Base-by-base conservation (phyloP, 2,113 vertebrate genomes). In the Zosterops lateralis region DNA sequence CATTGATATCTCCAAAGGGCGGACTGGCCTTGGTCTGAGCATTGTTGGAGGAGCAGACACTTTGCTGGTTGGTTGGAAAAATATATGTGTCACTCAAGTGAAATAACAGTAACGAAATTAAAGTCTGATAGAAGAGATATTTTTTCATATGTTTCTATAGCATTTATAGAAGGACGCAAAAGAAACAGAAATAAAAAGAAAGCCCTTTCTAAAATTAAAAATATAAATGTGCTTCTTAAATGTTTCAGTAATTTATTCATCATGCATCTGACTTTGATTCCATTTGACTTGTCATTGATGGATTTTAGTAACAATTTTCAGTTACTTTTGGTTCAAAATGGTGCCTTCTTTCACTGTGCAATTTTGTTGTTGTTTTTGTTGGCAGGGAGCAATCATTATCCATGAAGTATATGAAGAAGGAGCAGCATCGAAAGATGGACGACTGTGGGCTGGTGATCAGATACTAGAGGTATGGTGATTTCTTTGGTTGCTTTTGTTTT, bases 341-440 rank as follows among this genome's bases (percentile, higher is more conserved):
- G 10, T 4, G 0, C 7, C 8, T 58, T 85, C 22, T 85, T 90
- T 73, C 34, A 82, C 18, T 2, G 5, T 42, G 17, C 4, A 68
- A 5, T 60, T 93, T 82, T 40, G 28, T n/a, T 80, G 28, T n/a
- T 45, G 18, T 36, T 78, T 66, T 94, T 53, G 92, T 80, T 62
- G 38, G 51, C 94, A 99, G 99, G 99, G 99, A 54, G 98, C 98
- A 79, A 99, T 99, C 93, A 99, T 99, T 92, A 99, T 99, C 92
- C 99, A 99, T 32, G 99, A 99, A 96, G 99, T 99, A 5, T 99
- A 99, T 81, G 99, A 99, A 97, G 99, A 99, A 96, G 99, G 99
- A 78, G 99, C 99, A 48, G 99, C 99, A 28, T 99, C 98, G 67
- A 99, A 99, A 98, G 99, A 99, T 82, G 99, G 99, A 73, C 97